These are phyloP conservation scores for Caenorhabditis sp. DNA, from an alignment of 2,888 invertebrate genomes.

Conservation along the genomic window DNA sequence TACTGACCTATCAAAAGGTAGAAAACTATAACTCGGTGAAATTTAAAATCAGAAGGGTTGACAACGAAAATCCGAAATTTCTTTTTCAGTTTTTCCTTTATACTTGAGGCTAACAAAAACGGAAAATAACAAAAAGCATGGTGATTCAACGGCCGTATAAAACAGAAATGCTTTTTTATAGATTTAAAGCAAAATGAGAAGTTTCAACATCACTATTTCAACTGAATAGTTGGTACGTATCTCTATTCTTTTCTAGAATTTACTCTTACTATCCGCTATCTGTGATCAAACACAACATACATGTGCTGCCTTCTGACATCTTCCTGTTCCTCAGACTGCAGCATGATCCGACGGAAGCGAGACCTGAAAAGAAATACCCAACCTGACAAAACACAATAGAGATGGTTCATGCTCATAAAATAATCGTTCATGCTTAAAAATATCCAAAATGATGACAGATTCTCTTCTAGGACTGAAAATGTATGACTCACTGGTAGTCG, in stretches of 20 bases:
- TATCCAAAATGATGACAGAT: not conserved
- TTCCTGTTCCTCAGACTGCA: slow-evolving; percentile 67
- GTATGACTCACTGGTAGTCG: slow-evolving; percentile 59
- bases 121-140: slow-evolving; percentile 22
- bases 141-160: slow-evolving; percentile 14
- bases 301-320: slow-evolving; percentile 67
- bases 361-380: slow-evolving; percentile 67
- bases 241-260: not conserved
- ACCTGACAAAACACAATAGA: slow-evolving; percentile 44
- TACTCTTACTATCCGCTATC: slow-evolving; percentile 1
- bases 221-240: too few relatives aligned
- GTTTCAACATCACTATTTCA: not conserved
- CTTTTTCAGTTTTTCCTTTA: slow-evolving; percentile 5
- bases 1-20: not conserved
- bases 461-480: too few relatives aligned
- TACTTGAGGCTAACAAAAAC: not conserved
- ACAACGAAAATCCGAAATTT: not conserved
- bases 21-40: slow-evolving; percentile 1
- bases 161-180: not conserved
- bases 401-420: slow-evolving; percentile 21
- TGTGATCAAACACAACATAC: slow-evolving; percentile 62
- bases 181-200: not conserved
- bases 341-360: slow-evolving; percentile 68
- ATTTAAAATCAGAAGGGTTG: not conserved
- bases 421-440: slow-evolving; percentile 29